Evolutionary conservation across 2,113 vertebrate species (phyloP).

Genomic region (Saimiri boliviensis): DNA sequence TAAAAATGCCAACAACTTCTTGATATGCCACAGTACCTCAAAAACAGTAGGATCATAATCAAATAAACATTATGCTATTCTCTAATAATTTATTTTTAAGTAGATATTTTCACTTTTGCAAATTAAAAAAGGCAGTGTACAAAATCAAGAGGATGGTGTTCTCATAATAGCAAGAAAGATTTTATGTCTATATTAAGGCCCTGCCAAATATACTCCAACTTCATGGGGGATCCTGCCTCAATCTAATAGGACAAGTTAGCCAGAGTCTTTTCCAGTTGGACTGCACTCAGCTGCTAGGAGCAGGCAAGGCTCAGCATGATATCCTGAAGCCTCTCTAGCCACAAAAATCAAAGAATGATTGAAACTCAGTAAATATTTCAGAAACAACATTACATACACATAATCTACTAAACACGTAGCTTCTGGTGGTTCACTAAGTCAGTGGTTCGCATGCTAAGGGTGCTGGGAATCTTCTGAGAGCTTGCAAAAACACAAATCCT

Average conservation of each 20-base stretch:
- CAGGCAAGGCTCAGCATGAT: background rate
- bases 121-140: background rate
- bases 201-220: background rate
- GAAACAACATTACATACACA: background rate
- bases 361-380: background rate
- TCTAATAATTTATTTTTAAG: background rate
- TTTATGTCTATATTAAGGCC: too few relatives aligned
- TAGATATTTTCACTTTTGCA: background rate
- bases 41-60: background rate
- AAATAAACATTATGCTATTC: background rate
- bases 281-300: rapidly evolving
- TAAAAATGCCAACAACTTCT: background rate
- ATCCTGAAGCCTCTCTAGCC: background rate
- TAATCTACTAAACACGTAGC: too few relatives aligned
- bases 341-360: background rate
- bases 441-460: background rate
- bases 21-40: background rate
- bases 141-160: background rate
- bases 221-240: background rate
- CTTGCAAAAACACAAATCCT: background rate
- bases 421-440: background rate
- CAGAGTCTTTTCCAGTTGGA: background rate
- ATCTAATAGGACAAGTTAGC: background rate
- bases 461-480: background rate
- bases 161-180: background rate